A percentile compares a stretch with the other conserved stretches of the same genome.
phyloP scores from a whole-genome alignment of 2,113 vertebrate genomes.

The Catharus bicknelli region DNA sequence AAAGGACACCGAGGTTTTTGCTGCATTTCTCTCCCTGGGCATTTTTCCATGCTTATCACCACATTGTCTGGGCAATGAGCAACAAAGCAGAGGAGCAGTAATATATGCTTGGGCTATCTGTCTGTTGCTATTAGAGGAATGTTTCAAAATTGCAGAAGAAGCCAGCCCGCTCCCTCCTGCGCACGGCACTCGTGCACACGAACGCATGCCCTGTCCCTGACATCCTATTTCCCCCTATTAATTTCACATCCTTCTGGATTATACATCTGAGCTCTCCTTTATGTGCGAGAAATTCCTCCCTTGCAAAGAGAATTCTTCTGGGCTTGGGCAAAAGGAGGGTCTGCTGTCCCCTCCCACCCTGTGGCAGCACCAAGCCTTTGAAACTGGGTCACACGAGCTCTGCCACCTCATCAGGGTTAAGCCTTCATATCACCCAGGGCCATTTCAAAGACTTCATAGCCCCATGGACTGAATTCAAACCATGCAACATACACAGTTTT shows the following conservation, averaged over 20 bases:
- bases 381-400: constrained; percentile 7
- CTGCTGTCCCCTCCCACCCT: not conserved
- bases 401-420: not conserved
- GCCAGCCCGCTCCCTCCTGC: not conserved
- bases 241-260: constrained; percentile 19
- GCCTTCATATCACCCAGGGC: not conserved
- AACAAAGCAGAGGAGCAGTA: constrained; percentile 29
- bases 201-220: not conserved
- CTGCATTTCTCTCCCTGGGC: constrained; percentile 30
- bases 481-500: not conserved
- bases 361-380: not conserved
- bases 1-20: not conserved
- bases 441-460: not conserved
- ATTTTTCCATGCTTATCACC: not conserved
- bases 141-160: not conserved
- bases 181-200: fast-evolving
- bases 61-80: constrained; percentile 17
- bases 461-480: not conserved
- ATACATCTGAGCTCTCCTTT: not conserved
- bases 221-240: not conserved
- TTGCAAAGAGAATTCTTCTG: not conserved
- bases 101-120: constrained; percentile 41
- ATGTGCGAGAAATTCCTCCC: not conserved
- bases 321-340: not conserved
- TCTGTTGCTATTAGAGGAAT: constrained; percentile 35